phyloP scores from a whole-genome alignment of 1,140 invertebrate species.

The Cotesia vestalis region DNA sequence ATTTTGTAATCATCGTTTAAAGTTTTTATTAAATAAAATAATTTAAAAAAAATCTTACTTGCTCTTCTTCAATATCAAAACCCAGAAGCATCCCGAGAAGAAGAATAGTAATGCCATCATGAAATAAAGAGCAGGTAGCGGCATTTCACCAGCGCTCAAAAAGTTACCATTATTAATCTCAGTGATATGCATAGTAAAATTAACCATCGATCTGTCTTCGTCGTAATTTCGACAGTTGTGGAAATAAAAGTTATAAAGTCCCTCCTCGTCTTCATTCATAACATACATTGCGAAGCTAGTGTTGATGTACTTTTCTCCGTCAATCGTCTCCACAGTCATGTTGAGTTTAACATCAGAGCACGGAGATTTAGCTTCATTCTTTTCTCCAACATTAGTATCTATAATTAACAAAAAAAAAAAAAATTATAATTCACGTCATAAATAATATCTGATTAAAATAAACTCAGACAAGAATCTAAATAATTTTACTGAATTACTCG shows the following conservation, averaged over 20 bases:
- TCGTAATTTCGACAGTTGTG: constrained; percentile 88
- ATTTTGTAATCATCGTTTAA: no score
- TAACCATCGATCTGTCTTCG: constrained; percentile 64
- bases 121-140: constrained; percentile 90
- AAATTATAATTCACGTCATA: neutral
- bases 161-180: constrained; percentile 89
- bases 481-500: neutral
- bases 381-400: neutral
- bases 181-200: constrained; percentile 82
- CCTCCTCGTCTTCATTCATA: constrained; percentile 80
- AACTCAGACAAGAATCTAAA: neutral
- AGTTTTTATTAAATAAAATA: constrained; percentile 10
- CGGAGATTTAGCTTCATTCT: constrained; percentile 20
- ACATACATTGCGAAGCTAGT: constrained; percentile 82
- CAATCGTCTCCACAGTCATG: constrained; percentile 49
- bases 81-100: constrained; percentile 89
- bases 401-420: no score
- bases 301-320: constrained; percentile 56
- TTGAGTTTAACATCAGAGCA: constrained; percentile 53
- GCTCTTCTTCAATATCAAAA: constrained; percentile 86
- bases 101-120: constrained; percentile 92
- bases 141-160: constrained; percentile 97
- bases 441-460: neutral
- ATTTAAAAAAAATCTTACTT: constrained; percentile 67
- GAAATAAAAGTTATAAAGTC: constrained; percentile 94